Conservation (phyloP, 2,888 invertebrate genomes). For the Microchrysa polita region DNA sequence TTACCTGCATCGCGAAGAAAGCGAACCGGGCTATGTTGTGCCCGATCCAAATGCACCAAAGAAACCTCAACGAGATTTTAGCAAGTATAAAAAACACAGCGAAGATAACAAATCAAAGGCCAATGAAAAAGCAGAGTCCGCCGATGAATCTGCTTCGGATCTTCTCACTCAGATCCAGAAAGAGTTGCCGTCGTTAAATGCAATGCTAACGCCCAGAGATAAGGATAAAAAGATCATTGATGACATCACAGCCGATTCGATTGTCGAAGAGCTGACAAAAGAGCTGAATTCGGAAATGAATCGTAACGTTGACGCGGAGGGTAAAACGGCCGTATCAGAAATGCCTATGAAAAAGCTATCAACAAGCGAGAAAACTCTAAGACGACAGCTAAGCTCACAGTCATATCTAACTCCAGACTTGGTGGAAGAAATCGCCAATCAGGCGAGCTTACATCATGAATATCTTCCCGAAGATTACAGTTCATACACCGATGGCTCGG, state of each 20-base stretch:
- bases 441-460: constrained; percentile 43
- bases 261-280: not conserved
- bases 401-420: constrained; percentile 51
- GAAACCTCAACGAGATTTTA: constrained; percentile 53
- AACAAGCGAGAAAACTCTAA: constrained; percentile 46
- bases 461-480: constrained; percentile 46
- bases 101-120: constrained; percentile 1
- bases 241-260: not conserved
- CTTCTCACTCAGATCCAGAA: constrained; percentile 25
- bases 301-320: too few relatives aligned
- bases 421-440: constrained; percentile 50
- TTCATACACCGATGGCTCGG: constrained; percentile 49
- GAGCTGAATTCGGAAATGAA: not conserved
- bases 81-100: constrained; percentile 48
- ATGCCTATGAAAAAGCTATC: constrained; percentile 23
- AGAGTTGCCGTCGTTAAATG: not conserved
- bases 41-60: constrained; percentile 49
- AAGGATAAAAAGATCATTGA: not conserved
- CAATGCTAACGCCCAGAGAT: not conserved
- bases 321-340: not conserved
- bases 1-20: constrained; percentile 25
- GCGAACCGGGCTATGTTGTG: constrained; percentile 9
- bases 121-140: not conserved
- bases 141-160: not conserved
- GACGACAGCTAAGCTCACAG: constrained; percentile 49